Conservation (phyloP, 2,888 invertebrate genomes). For the Osmoderma eremita region DNA sequence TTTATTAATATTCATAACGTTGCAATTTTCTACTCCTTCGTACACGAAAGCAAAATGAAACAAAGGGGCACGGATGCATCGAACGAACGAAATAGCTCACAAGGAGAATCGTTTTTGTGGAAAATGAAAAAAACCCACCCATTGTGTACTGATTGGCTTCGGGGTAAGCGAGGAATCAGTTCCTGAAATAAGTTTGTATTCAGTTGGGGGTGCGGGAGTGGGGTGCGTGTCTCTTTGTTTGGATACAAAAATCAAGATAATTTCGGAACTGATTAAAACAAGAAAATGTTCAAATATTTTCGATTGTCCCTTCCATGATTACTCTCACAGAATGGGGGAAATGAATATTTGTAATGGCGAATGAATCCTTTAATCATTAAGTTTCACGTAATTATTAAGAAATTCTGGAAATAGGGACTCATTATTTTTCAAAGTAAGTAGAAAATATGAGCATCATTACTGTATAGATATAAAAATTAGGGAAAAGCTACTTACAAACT, state of each 20-base stretch:
- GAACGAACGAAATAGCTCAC: constrained; percentile 9
- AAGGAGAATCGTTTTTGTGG: constrained; percentile 44
- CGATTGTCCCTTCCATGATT: constrained; percentile 10
- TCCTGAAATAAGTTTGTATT: constrained; percentile 46
- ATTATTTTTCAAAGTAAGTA: no score
- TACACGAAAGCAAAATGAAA: constrained; percentile 40
- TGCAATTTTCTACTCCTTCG: constrained; percentile 38
- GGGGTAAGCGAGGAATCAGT: constrained; percentile 47
- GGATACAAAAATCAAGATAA: constrained; percentile 38
- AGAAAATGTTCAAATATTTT: constrained; percentile 19
- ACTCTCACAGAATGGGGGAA: background rate
- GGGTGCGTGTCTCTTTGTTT: constrained; percentile 33
- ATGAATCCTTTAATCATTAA: background rate
- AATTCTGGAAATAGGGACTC: no score
- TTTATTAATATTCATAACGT: constrained; percentile 37
- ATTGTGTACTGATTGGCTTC: constrained; percentile 48
- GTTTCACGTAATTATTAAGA: no score
- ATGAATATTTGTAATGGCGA: background rate
- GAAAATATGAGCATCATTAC: no score
- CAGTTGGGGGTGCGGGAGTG: constrained; percentile 8
- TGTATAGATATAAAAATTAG: no score
- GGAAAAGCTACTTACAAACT: no score
- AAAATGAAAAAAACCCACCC: constrained; percentile 46
- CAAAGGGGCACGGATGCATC: constrained; percentile 37
- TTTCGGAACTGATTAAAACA: constrained; percentile 39